phyloP scores from a whole-genome alignment of 2,888 invertebrate species.

The Scelioninae gen. 2 region DNA sequence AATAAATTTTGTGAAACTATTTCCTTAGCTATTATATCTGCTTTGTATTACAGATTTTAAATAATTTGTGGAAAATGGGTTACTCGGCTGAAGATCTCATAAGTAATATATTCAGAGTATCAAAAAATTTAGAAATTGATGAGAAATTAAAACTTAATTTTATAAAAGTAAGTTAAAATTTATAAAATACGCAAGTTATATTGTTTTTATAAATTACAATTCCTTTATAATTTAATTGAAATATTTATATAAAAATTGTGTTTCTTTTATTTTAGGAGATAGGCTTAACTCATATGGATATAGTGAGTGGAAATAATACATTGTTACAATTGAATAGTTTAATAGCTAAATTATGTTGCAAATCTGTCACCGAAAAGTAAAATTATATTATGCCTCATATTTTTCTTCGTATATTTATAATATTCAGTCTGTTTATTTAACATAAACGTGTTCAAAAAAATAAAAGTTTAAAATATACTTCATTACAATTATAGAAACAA shows the following conservation, averaged over 20 bases:
- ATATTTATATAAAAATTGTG: no score
- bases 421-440: no score
- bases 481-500: neutral
- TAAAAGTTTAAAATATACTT: neutral
- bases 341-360: conserved; percentile 87
- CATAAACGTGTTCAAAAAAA: neutral
- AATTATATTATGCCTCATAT: neutral
- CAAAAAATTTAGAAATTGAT: conserved; percentile 88
- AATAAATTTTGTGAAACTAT: no score
- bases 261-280: conserved; percentile 86
- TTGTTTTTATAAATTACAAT: no score
- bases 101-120: conserved; percentile 94
- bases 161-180: conserved; percentile 81
- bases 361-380: conserved; percentile 58
- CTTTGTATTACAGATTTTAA: conserved; percentile 84
- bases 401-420: no score
- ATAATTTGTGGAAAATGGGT: conserved; percentile 93
- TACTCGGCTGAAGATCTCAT: conserved; percentile 98
- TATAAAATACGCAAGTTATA: no score
- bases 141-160: conserved; percentile 90
- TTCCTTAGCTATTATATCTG: no score
- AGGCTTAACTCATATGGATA: conserved; percentile 91
- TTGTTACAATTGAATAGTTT: conserved; percentile 94
- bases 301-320: conserved; percentile 91
- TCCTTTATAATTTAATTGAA: no score